Evolutionary conservation across 1,140 invertebrate genomes (phyloP).

Genomic region (Lepeophtheirus salmonis): DNA sequence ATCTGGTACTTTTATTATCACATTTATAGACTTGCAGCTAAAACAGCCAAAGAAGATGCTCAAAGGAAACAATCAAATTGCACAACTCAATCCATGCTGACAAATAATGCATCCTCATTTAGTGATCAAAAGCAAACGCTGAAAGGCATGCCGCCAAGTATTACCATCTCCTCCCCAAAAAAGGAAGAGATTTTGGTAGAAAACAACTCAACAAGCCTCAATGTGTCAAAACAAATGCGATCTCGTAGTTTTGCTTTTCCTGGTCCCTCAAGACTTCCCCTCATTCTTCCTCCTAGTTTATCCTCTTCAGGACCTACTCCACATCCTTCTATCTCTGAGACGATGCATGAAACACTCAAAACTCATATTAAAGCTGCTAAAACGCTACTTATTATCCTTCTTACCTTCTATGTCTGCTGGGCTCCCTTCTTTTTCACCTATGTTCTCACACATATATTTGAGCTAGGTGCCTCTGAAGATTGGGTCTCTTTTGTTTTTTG

Average conservation of each 20-base stretch:
- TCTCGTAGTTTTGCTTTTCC: background rate
- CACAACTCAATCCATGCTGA: background rate
- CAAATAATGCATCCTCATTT: too few relatives aligned
- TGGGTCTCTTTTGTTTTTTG: slow-evolving; percentile 11
- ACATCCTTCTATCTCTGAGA: background rate
- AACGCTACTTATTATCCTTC: background rate
- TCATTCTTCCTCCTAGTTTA: too few relatives aligned
- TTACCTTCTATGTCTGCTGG: slow-evolving; percentile 5
- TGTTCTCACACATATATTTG: background rate
- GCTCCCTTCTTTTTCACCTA: slow-evolving; percentile 7
- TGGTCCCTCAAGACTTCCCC: background rate
- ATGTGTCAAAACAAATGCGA: background rate
- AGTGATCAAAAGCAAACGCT: too few relatives aligned
- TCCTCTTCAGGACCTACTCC: background rate
- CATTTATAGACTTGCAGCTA: background rate
- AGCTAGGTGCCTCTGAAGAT: background rate
- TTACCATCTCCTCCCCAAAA: background rate
- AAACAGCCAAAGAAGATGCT: background rate
- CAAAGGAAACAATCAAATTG: background rate
- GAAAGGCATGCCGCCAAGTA: background rate
- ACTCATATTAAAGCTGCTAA: slow-evolving; percentile 5
- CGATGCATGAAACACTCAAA: background rate
- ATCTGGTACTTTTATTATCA: slow-evolving; percentile 9
- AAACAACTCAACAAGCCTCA: too few relatives aligned
- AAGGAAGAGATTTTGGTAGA: background rate